Conservation (phyloP, 2,113 vertebrate species). For the Eurystomus gularis region DNA sequence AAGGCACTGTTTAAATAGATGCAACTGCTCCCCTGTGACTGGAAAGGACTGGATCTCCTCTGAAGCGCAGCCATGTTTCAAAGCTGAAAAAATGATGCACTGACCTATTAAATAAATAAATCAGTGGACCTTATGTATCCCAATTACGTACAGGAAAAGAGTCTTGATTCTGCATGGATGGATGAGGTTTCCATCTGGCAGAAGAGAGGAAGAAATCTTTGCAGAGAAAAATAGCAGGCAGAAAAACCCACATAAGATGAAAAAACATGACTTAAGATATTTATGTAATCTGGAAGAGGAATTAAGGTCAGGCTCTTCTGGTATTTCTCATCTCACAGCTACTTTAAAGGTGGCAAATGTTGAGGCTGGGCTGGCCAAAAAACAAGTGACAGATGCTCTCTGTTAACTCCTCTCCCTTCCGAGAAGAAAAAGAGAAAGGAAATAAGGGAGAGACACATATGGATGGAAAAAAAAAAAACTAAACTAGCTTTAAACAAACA, state of each 20-base stretch:
- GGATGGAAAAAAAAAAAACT: background rate
- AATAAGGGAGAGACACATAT: background rate
- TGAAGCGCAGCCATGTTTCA: background rate
- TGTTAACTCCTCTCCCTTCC: background rate
- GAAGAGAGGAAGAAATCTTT: background rate
- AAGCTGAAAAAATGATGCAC: background rate
- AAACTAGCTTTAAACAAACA: background rate
- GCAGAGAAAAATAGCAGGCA: background rate
- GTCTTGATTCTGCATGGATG: background rate
- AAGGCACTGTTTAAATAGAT: background rate
- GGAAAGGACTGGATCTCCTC: background rate
- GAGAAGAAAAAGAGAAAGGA: background rate
- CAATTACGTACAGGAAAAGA: background rate
- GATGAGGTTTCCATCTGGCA: background rate
- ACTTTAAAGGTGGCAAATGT: background rate
- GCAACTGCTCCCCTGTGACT: background rate
- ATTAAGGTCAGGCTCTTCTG: background rate
- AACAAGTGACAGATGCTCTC: background rate
- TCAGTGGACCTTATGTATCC: accelerated
- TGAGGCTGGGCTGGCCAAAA: background rate
- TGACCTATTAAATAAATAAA: background rate
- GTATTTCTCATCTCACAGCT: background rate
- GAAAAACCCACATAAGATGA: accelerated
- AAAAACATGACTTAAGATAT: background rate
- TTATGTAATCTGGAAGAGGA: background rate